Base-by-base conservation (phyloP, 2,113 vertebrate genomes). In the Scartelaos histophorus region DNA sequence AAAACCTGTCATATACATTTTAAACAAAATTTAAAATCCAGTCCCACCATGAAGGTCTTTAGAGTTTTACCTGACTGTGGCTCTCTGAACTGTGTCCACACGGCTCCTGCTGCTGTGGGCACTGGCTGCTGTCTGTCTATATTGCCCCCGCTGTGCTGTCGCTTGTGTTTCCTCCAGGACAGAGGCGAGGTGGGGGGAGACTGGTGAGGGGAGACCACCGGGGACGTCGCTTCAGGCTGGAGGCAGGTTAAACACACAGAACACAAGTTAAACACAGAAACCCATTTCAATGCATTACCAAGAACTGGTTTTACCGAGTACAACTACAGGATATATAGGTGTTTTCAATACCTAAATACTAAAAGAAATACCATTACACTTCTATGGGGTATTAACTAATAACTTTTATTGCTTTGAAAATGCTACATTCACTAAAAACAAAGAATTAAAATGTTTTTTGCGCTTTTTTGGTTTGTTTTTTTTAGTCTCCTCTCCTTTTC, bases 201-300 rank as follows among this genome's bases (percentile, higher is more conserved):
- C 79, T 99, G 97, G 81, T 97, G 95, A 61, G 98, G 98, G 16
- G 98, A 99, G 84, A 98, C 96, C 76, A 98, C 95, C 13, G 97
- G 97, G 79, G 98, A 98, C 19, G 94, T 95, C 21, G 96, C 94
- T 69, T 99, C 98, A 3, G 92, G 91, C 97, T 99, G 86, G 13
- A 13, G 64, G 76, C 5, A 67, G 13, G 75, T 0, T 65, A 4
- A 66, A 67, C 56, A 1, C 22, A 54, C 64, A 65, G 13, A 0
- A 66, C 38, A 53, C 62, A 24, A 24, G 62, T 45, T 65, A 21
- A 22, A 43, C 34, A 38, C 19, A 64, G 10, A 35, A 35, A 29
- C 24, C 13, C 5, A 12, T 51, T 51, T 51, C 16, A 17, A 19
- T 17, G 47, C 54, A 22, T 51, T 51, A 43, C 13, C 54, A 56